Percentiles rank a stretch among this genome's conserved stretches.
Conservation (phyloP, 2,113 vertebrate species). For the Nothocercus nigrocapillus region DNA sequence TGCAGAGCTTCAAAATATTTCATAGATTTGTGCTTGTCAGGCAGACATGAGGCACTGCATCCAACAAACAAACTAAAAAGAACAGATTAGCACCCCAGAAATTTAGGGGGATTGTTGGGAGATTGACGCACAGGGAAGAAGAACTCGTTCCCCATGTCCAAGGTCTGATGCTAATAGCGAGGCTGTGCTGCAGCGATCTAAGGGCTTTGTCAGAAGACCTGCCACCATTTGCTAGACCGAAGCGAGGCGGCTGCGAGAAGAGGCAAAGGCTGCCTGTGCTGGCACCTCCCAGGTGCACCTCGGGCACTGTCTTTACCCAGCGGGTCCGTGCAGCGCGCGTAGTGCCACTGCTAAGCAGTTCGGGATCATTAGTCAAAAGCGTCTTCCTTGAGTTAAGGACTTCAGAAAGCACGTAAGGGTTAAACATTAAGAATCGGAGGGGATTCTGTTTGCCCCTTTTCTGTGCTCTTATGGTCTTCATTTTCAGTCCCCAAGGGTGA, state of each 20-base stretch:
- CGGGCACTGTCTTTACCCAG: not conserved
- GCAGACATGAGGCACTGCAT: not conserved
- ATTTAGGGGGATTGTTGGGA: not conserved
- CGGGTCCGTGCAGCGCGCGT: not conserved
- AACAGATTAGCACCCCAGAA: not conserved
- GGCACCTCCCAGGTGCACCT: accelerated
- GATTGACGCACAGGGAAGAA: not conserved
- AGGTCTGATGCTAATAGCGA: accelerated
- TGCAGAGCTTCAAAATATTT: not conserved
- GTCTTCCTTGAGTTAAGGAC: not conserved
- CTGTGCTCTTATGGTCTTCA: not conserved
- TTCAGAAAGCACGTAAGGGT: not conserved
- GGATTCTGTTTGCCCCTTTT: not conserved
- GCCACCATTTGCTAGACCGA: not conserved
- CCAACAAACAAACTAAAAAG: not conserved
- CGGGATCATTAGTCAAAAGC: not conserved
- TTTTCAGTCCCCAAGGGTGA: not conserved
- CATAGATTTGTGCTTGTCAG: not conserved
- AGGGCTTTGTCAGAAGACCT: not conserved
- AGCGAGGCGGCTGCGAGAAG: not conserved
- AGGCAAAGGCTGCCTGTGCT: no score
- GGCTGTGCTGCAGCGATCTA: not conserved
- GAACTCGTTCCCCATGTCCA: accelerated
- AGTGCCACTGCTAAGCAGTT: not conserved
- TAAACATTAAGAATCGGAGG: not conserved